Evolutionary conservation across 2,888 invertebrate species (phyloP), one percentile per base, ranked within the genome.

Genomic region (Adelognathus sp.): DNA sequence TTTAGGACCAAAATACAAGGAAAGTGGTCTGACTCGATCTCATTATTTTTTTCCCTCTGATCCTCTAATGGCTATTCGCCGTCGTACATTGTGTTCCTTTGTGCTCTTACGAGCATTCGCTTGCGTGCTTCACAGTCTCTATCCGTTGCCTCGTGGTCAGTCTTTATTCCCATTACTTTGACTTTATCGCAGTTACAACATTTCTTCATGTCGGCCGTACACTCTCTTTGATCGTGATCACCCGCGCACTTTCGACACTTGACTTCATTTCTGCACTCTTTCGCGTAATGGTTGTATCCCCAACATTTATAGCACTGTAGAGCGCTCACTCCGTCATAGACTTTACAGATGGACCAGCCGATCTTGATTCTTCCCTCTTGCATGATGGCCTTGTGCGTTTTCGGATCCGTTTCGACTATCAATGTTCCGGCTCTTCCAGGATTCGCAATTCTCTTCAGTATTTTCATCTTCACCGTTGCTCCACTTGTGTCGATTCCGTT

Each of bases 291-390:
- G 2, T 72, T 14, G n/a, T 60, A 76, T 11, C 79, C 76, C 61
- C 63, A 72, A 41, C 79, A 76, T 29, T 80, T 76, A 14, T 58
- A 82, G 44, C 81, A 81, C 52, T 66, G 46, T 9, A 64, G 56
- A 1, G 81, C 74, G 24, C 60, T 72, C 2, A 77, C 27, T 33
- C 56, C 58, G 44, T 81, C 60, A 7, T 67, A 69, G 0, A 72
- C 66, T 18, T 21, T 41, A 36, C 75, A 81, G 11, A 41, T 80
- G 33, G 27, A 71, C 78, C 78, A 82, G 18, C 77, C 79, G 3
- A 80, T 41, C 31, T 64, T 70, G 7, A 79, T 52, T 44, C 36
- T 81, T 7, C 56, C 64, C 61, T 60, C 56, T 39, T 58, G 61
- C 41, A 50, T 7, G 1, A 79, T 31, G 7, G 4, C 46, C 27